Conservation (phyloP, 2,888 invertebrate genomes). For the Eudemis profundana region DNA sequence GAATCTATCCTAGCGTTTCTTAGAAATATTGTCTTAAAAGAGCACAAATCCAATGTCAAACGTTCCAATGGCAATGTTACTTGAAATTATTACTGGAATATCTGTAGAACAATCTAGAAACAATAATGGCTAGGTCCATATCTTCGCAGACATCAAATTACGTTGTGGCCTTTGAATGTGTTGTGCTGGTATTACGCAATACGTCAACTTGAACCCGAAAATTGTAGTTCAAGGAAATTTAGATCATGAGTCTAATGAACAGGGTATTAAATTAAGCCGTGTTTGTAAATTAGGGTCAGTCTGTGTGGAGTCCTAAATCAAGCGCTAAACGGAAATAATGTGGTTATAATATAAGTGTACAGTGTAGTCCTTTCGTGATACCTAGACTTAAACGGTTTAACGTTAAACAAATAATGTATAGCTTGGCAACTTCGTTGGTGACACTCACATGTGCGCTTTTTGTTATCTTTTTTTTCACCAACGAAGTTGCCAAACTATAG, state of each 20-base stretch:
- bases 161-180: background rate
- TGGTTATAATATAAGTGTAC: background rate
- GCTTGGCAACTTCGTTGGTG: no score
- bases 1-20: no score
- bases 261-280: background rate
- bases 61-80: no score
- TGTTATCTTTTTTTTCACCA: no score
- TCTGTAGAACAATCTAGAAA: background rate
- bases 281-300: constrained; percentile 10
- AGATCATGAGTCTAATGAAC: background rate
- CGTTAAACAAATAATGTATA: no score
- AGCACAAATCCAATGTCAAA: no score
- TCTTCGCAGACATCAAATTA: background rate
- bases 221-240: background rate
- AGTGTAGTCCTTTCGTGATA: background rate
- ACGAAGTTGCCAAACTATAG: background rate
- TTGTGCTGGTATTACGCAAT: background rate
- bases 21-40: no score
- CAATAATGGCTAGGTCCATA: background rate
- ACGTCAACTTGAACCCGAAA: background rate
- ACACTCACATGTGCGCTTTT: no score
- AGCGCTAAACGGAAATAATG: background rate
- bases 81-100: no score
- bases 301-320: background rate
- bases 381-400: no score